Conservation (phyloP, 2,888 invertebrate species). For the Diarsia brunnea region DNA sequence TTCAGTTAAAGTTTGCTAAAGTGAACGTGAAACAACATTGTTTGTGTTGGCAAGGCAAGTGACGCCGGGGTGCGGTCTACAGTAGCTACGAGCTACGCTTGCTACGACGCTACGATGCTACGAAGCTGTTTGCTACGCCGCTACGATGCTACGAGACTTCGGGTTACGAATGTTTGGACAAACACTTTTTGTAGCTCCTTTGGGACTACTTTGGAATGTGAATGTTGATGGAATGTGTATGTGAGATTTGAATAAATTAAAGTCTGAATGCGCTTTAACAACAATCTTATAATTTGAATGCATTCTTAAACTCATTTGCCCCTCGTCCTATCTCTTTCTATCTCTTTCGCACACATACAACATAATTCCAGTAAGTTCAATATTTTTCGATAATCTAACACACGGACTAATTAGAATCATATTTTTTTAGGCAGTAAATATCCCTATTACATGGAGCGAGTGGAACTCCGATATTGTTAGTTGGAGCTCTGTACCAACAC, state of each 20-base stretch:
- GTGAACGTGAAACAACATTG: slow-evolving; percentile 47
- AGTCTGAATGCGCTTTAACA: not conserved
- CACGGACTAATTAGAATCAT: too few species aligned
- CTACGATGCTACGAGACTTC: slow-evolving; percentile 9
- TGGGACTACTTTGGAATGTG: not conserved
- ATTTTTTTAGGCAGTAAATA: too few species aligned
- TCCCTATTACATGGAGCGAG: too few species aligned
- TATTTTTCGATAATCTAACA: too few species aligned
- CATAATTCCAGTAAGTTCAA: not conserved
- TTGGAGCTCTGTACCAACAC: not conserved
- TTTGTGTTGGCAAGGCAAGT: slow-evolving; percentile 51
- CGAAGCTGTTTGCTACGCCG: slow-evolving; percentile 15
- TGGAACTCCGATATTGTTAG: not conserved
- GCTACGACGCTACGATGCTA: slow-evolving; percentile 23
- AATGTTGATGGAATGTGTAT: not conserved
- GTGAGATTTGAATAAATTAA: not conserved
- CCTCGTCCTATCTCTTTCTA: not conserved
- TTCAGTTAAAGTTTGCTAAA: slow-evolving; percentile 45
- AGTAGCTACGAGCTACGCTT: not conserved
- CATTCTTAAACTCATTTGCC: not conserved
- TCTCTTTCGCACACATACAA: not conserved
- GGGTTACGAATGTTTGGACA: slow-evolving; percentile 35
- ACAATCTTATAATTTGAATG: not conserved
- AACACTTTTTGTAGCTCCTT: slow-evolving; percentile 34
- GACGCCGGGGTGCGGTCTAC: slow-evolving; percentile 17